Base-by-base conservation (phyloP, 2,888 invertebrate genomes). In the Caenorhabditis sinica region DNA sequence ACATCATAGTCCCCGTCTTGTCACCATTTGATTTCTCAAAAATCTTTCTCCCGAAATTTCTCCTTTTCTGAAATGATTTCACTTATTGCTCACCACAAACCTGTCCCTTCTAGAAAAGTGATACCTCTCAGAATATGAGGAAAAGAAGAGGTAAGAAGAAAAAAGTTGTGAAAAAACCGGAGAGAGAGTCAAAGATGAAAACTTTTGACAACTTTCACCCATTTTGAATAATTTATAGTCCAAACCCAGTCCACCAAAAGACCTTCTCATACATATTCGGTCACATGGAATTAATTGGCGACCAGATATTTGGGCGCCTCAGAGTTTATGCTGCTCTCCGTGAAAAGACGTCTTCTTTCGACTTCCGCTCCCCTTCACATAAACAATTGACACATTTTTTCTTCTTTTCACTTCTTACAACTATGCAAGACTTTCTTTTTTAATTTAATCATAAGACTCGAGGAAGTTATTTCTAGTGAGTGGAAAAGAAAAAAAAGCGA, bases 291-390 rank as follows among this genome's bases (percentile, higher is more conserved):
- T 80, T 72, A 80, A 80, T 80, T 72, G 80, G 80, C 65, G 80
- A 80, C 80, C 80, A 80, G 80, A 80, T 80, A 80, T 80, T 80
- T 72, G 72, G 72, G 63, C 36, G 53, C 73, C 36, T 49, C 61
- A 20, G 15, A 77, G 77, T 77, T 77, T 77, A 77, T 69, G 51
- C 63, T 63, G 51, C 63, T 61, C 66, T 56, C 56, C n/a, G 56
- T 45, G 72, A 71, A 71, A 63, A 71, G 63, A 72, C 53, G 65
- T 72, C 66, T 73, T 73, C 65, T 43, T 58, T 45, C 20, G 61
- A 69, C 76, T 84, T 84, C 84, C 84, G 76, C 72, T 81, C 80
- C 75, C 72, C 80, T 81, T 84, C 80, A 75, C 80, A 72, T 72
- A 81, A 84, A 84, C 84, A 84, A 84, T 84, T 80, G 75, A 28